Evolutionary conservation across 2,113 vertebrate genomes (phyloP).

Genomic region (Picathartes gymnocephalus): DNA sequence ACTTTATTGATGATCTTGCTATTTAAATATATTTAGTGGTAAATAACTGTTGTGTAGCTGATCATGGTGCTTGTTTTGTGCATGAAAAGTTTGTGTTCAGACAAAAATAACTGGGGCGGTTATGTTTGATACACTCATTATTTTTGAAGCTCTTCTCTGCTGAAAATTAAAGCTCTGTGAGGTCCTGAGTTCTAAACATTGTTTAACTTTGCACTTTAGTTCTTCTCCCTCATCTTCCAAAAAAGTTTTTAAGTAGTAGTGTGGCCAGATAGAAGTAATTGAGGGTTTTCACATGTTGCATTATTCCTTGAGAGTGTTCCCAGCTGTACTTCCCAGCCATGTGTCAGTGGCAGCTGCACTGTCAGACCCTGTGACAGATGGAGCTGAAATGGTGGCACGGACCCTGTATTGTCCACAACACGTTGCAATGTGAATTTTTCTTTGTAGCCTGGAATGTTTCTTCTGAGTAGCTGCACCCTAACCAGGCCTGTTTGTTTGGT

Average conservation of each 20-base stretch:
- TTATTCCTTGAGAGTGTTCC: constrained; percentile 28
- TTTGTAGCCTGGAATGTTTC: constrained; percentile 9
- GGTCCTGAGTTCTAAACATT: not conserved
- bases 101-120: not conserved
- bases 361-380: constrained; percentile 38
- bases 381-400: constrained; percentile 36
- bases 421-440: not conserved
- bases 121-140: not conserved
- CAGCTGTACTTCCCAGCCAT: constrained; percentile 6
- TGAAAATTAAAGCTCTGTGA: not conserved
- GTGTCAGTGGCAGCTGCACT: constrained; percentile 46
- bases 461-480: not conserved
- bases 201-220: not conserved
- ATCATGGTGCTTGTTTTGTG: not conserved
- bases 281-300: not conserved
- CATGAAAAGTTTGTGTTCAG: not conserved
- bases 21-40: not conserved
- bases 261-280: not conserved
- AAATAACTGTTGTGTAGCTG: not conserved
- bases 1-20: not conserved
- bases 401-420: not conserved
- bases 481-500: not conserved
- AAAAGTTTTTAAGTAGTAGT: not conserved
- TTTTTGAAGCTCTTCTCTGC: not conserved
- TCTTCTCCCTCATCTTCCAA: not conserved